Evolutionary conservation across 2,888 invertebrate species (phyloP), one percentile per base, ranked within the genome.

Genomic region (Cantharis flavilabris): DNA sequence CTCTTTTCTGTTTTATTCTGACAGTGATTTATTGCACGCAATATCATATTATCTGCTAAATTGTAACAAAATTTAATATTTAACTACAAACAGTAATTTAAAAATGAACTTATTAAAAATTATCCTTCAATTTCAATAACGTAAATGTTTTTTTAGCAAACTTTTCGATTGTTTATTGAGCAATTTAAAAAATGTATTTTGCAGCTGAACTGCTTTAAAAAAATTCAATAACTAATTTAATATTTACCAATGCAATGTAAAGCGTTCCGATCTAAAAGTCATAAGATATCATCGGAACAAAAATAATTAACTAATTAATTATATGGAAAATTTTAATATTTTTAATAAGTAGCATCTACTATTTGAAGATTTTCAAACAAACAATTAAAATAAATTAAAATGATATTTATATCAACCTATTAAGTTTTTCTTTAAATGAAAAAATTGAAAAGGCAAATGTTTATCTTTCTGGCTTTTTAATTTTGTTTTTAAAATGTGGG

Each of bases 21-120:
- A 28, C 26, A 14, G n/a, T 73, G 73, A 73, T 73, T 73, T 73
- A 69, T 69, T 69, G 69, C 73, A 18, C 23, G 62, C 62, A 62
- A 49, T 49, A 49, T 49, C 49, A 49, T n/a, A 49, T 49, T 49
- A 49, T 49, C 49, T 49, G 49, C 49, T 49, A 49, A 49, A 49
- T 49, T 49, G 49, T 49, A 49, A 67, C 20, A 26, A 67, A 67
- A 26, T 67, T 67, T 67, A 26, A 20, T 26, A 67, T 67, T 20
- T 67, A n/a, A 67, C 26, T 67, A 9, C 67, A 67, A 67, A 26
- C 26, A 67, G n/a, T 67, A 14, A 67, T 67, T 67, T 26, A 67
- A 20, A 20, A 49, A n/a, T 2, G 5, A 49, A 49, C 7, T 49
- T 49, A 49, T 49, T 49, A 49, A 49, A 49, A 33, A 33, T 11